Conservation (phyloP, 2,888 invertebrate genomes). For the Aromia moschata region DNA sequence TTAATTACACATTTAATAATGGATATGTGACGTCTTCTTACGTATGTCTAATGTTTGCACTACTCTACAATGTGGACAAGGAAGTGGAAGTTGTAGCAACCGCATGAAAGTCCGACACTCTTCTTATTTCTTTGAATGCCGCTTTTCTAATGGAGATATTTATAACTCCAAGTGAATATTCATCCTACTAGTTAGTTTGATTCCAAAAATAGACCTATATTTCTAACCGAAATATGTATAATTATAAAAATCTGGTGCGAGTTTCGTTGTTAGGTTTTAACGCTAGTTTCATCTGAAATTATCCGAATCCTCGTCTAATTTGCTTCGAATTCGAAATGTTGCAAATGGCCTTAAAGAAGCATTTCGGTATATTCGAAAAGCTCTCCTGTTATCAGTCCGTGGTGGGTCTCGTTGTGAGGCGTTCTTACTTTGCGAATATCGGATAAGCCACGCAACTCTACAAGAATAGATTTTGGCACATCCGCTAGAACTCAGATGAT, state of each 20-base stretch:
- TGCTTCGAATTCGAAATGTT: no score
- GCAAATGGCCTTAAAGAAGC: no score
- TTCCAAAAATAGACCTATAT: not conserved
- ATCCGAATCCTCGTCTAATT: no score
- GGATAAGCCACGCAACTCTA: constrained; percentile 43
- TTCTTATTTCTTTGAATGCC: no score
- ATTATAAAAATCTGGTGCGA: not conserved
- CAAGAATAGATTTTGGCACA: constrained; percentile 59
- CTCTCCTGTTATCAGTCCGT: constrained; percentile 27
- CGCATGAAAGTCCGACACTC: no score
- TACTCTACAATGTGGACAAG: no score
- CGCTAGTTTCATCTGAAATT: constrained; percentile 10
- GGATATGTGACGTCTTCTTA: no score
- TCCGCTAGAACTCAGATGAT: constrained; percentile 44
- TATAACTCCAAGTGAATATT: not conserved
- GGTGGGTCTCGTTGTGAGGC: constrained; percentile 24
- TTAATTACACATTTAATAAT: no score
- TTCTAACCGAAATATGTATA: not conserved
- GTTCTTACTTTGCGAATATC: constrained; percentile 21
- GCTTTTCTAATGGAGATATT: not conserved
- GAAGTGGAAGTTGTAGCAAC: no score
- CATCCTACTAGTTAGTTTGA: not conserved
- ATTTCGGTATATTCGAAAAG: not conserved
- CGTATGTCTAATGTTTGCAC: no score
- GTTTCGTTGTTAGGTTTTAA: not conserved